phyloP scores from a whole-genome alignment of 2,113 vertebrate genomes.

The Holacanthus passer region DNA sequence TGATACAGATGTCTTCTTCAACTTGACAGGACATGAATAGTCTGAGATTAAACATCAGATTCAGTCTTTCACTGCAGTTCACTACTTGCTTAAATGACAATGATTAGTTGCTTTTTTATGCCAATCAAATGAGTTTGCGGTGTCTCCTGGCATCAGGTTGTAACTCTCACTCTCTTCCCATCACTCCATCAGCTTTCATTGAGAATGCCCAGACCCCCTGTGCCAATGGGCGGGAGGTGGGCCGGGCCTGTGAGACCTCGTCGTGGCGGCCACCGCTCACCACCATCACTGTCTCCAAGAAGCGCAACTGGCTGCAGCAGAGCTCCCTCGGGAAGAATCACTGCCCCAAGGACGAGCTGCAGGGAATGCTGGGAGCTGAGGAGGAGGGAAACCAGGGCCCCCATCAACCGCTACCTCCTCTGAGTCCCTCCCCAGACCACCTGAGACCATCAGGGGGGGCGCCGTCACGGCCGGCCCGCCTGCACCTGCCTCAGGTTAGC shows the following conservation, averaged over 20 bases:
- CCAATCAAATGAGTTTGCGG: not conserved
- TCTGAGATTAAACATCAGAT: constrained; percentile 13
- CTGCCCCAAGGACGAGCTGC: constrained; percentile 79
- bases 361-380: constrained; percentile 73
- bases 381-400: constrained; percentile 72
- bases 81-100: constrained; percentile 27
- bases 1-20: constrained; percentile 75
- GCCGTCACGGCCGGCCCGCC: not conserved
- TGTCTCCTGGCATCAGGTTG: not conserved
- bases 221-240: constrained; percentile 79
- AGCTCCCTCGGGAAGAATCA: constrained; percentile 82
- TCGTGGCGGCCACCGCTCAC: constrained; percentile 82
- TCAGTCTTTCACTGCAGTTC: constrained; percentile 1
- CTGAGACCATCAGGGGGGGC: constrained; percentile 56
- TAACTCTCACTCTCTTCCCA: constrained; percentile 25
- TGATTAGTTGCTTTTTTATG: constrained; percentile 20
- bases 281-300: constrained; percentile 97
- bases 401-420: constrained; percentile 62
- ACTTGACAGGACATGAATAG: constrained; percentile 30
- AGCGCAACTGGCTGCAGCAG: constrained; percentile 97
- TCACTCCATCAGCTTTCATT: constrained; percentile 85
- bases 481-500: constrained; percentile 70
- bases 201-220: constrained; percentile 89
- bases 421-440: constrained; percentile 74
- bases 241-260: constrained; percentile 69